Base-by-base conservation (phyloP, 2,888 invertebrate genomes). In the Pelosia muscerda region DNA sequence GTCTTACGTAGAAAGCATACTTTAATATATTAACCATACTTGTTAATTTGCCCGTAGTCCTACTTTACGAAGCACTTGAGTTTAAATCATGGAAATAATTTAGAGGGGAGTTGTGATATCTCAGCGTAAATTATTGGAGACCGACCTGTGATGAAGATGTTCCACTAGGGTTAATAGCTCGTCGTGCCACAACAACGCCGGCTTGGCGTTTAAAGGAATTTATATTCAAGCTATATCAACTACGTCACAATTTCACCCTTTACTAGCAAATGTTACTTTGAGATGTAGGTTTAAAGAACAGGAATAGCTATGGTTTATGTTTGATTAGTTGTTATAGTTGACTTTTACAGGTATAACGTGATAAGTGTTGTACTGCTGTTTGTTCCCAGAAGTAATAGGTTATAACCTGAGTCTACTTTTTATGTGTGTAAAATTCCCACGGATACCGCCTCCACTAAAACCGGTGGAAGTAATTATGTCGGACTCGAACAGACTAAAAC, bases 101-200 rank as follows among this genome's bases (percentile, higher is more conserved):
- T 25, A 10, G 22, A 59, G 59, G 26, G 60, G 65, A 62, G 63
- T 62, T 63, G 66, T 66, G 57, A 73, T 74, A 68, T 66, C 63
- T 71, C 70, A 63, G 56, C 57, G 76, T 77, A 81, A 81, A 83
- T 82, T 78, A 75, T 75, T 68, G 70, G 79, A 74, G 67, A 75
- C 76, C 68, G 69, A 72, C 76, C 68, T 57, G 72, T 76, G 79
- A 82, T 79, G 81, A 76, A 75, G 74, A 73, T 72, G 71, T 66
- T 75, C 64, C 64, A 67, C 34, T 62, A 60, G 25, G 34, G 49
- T 73, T 81, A 78, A 78, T 79, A 75, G 73, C 22, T 68, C 73
- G 63, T 59, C 65, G 56, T 68, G 66, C 63, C 64, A 67, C 60
- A 64, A 69, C 63, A 70, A 65, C 59, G 66, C 58, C 63, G 58